Evolutionary conservation across 2,888 invertebrate genomes (phyloP).

Genomic region (Brenthis ino): DNA sequence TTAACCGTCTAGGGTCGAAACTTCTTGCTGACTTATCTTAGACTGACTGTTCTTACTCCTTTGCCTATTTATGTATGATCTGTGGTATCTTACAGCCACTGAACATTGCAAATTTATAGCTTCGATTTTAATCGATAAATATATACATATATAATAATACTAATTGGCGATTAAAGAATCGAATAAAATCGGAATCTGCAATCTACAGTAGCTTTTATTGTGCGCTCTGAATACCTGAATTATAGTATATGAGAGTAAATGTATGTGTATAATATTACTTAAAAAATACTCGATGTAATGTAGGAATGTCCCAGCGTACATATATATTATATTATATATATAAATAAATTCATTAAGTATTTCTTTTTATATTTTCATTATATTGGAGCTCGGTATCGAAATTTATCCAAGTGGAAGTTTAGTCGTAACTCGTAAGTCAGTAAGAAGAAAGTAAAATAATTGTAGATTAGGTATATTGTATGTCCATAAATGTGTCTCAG

Average conservation of each 20-base stretch:
- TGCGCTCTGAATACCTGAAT: conserved; percentile 41
- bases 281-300: conserved; percentile 13
- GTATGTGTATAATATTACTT: conserved; percentile 10
- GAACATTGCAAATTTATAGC: conserved; percentile 17
- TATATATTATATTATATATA: conserved; percentile 12
- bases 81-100: conserved; percentile 39
- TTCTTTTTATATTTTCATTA: conserved; percentile 13
- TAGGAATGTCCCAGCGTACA: conserved; percentile 15
- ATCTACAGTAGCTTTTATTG: conserved; percentile 24
- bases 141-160: background rate
- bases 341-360: conserved; percentile 11
- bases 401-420: conserved; percentile 1
- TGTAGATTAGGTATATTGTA: conserved; percentile 69
- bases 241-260: conserved; percentile 32
- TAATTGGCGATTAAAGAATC: conserved; percentile 15
- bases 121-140: conserved; percentile 14
- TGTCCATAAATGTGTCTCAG: conserved; percentile 81
- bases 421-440: conserved; percentile 59
- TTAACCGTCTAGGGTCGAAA: conserved; percentile 57
- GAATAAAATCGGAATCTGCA: conserved; percentile 1
- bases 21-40: conserved; percentile 70
- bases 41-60: conserved; percentile 28
- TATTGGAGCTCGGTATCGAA: conserved; percentile 6
- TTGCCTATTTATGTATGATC: conserved; percentile 35
- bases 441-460: conserved; percentile 67